phyloP scores from a whole-genome alignment of 1,140 invertebrate genomes.

The Dendrolimus punctatus region DNA sequence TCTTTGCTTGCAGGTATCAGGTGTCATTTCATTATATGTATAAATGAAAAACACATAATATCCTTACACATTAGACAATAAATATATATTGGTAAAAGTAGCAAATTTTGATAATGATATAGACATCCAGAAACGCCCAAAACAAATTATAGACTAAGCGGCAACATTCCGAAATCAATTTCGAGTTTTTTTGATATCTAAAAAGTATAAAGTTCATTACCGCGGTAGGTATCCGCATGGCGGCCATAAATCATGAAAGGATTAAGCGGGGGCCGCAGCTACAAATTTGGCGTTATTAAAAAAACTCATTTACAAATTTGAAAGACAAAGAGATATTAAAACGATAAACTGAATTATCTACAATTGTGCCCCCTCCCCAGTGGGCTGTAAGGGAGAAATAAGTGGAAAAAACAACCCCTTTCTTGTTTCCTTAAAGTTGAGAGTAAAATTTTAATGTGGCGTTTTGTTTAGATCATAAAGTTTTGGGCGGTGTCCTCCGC shows the following conservation, averaged over 20 bases:
- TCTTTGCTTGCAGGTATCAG: too few species aligned
- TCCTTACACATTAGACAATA: too few species aligned
- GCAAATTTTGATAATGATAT: conserved; percentile 4
- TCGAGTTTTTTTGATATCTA: too few species aligned
- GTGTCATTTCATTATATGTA: too few species aligned
- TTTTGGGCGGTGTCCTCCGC: too few species aligned
- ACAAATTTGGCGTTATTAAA: conserved; percentile 68
- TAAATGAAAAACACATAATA: too few species aligned
- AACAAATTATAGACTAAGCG: conserved; percentile 5
- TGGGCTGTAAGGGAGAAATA: conserved; percentile 6
- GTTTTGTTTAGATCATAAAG: conserved; percentile 16
- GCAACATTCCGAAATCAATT: too few species aligned
- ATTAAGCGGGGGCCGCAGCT: conserved; percentile 34
- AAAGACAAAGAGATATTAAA: conserved; percentile 64
- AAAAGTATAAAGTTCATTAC: conserved; percentile 23
- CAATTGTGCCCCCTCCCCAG: conserved; percentile 30
- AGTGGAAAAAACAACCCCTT: conserved; percentile 32
- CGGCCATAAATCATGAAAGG: conserved; percentile 54
- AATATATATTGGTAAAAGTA: too few species aligned
- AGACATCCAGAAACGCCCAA: conserved; percentile 15
- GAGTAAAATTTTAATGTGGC: conserved; percentile 56
- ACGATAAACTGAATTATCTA: conserved; percentile 65
- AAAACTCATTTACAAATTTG: conserved; percentile 69
- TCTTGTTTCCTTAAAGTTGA: conserved; percentile 25
- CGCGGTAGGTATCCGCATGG: conserved; percentile 19